phyloP scores from a whole-genome alignment of 1,140 invertebrate genomes.

The Brachionus angularis region DNA sequence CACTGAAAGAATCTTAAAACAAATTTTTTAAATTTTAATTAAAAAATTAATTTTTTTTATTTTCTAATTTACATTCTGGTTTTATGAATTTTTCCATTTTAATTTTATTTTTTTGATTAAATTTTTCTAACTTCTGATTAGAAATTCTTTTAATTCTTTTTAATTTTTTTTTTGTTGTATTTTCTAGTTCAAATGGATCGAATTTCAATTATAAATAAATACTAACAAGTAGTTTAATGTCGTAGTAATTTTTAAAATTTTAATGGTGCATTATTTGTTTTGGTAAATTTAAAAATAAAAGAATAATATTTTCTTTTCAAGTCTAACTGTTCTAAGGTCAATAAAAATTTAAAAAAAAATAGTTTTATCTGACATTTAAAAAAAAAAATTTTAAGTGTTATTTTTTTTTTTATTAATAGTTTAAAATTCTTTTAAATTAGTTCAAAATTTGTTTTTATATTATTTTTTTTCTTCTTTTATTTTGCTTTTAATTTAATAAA shows the following conservation, averaged over 20 bases:
- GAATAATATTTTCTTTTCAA: conserved; percentile 1
- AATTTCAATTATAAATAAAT: conserved; percentile 22
- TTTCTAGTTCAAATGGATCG: conserved; percentile 12
- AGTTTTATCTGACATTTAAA: too few relatives aligned
- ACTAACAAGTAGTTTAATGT: neutral
- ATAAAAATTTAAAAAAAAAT: neutral
- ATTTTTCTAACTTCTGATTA: neutral
- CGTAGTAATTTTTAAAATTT: conserved; percentile 15
- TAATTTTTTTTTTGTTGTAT: neutral
- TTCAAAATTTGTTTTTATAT: too few relatives aligned
- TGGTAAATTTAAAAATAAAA: conserved; percentile 8
- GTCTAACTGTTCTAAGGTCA: conserved; percentile 27
- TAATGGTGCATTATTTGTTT: conserved; percentile 37
- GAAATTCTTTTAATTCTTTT: neutral
- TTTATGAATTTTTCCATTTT: too few relatives aligned
- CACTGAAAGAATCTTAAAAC: conserved; percentile 25
- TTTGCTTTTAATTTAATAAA: too few relatives aligned
- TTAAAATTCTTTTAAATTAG: too few relatives aligned
- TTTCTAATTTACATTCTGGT: conserved; percentile 9
- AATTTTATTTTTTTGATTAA: neutral
- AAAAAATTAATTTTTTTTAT: neutral
- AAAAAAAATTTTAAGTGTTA: too few relatives aligned
- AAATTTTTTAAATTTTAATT: neutral
- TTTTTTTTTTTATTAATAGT: too few relatives aligned
- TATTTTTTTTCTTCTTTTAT: too few relatives aligned